Evolutionary conservation across 2,797 vertebrate genomes (phyloP).

Genomic region (Enteromius trimaculatus): DNA sequence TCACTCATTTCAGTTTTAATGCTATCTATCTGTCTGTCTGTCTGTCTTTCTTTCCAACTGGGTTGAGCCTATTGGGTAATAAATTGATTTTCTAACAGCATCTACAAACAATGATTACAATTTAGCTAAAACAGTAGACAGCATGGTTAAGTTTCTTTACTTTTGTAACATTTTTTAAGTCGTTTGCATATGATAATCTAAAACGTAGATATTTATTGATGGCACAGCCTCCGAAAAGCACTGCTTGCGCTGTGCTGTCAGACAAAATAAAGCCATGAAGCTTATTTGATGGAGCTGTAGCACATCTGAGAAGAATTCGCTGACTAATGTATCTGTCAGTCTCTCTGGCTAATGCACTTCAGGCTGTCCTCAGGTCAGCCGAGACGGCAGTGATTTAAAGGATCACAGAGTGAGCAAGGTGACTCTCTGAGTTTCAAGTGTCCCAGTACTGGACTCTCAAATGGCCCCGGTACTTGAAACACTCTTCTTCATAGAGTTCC

Average conservation of each 20-base stretch:
- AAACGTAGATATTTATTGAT: background rate
- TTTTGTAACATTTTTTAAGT: background rate
- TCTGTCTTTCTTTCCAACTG: background rate
- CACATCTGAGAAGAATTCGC: conserved; percentile 40
- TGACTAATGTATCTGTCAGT: conserved; percentile 56
- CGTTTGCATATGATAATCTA: background rate
- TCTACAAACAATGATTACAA: background rate
- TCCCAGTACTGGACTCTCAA: conserved; percentile 41
- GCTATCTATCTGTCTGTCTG: too few species aligned
- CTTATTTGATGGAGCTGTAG: conserved; percentile 42
- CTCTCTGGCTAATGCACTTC: conserved; percentile 20
- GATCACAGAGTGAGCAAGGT: conserved; percentile 55
- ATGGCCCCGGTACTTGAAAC: conserved; percentile 15
- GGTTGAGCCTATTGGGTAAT: background rate
- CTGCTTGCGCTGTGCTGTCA: conserved; percentile 11
- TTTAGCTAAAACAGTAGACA: background rate
- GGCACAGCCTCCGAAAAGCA: background rate
- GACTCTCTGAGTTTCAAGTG: conserved; percentile 50
- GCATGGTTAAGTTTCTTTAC: background rate
- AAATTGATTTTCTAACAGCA: background rate
- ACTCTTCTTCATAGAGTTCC: conserved; percentile 45
- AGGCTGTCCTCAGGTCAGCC: conserved; percentile 46
- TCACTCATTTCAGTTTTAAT: too few species aligned
- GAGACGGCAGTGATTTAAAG: conserved; percentile 59
- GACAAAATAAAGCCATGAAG: conserved; percentile 36